Evolutionary conservation across 1,140 invertebrate species (phyloP).

Genomic region (Drosophila ercepeae): DNA sequence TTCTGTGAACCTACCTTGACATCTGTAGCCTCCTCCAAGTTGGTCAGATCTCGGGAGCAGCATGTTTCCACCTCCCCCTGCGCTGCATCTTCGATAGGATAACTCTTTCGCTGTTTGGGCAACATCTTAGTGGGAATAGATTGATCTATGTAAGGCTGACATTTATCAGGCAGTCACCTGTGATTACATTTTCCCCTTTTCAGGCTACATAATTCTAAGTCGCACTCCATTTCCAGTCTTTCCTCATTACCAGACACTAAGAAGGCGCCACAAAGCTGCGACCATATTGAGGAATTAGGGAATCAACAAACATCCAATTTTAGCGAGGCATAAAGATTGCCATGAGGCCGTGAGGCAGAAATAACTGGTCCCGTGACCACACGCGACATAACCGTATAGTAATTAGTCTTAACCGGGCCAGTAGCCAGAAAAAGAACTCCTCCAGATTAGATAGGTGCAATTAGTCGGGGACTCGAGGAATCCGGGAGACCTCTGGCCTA

Average conservation of each 20-base stretch:
- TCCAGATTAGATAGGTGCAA: constrained; percentile 31
- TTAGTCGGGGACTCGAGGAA: constrained; percentile 12
- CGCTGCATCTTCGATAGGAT: no score
- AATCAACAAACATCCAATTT: constrained; percentile 43
- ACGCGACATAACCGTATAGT: constrained; percentile 22
- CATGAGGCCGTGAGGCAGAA: constrained; percentile 32
- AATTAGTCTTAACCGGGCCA: constrained; percentile 17
- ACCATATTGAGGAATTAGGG: constrained; percentile 17
- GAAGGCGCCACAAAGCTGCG: constrained; percentile 1
- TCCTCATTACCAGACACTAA: neutral
- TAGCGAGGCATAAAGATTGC: constrained; percentile 40
- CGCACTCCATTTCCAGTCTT: neutral
- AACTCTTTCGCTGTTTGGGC: constrained; percentile 17
- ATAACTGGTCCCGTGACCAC: constrained; percentile 54
- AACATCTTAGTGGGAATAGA: constrained; percentile 1
- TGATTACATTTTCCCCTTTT: neutral
- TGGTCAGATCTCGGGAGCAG: constrained; percentile 12
- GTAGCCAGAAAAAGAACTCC: constrained; percentile 35
- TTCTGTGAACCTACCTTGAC: neutral
- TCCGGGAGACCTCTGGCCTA: constrained; percentile 9
- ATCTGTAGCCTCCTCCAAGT: constrained; percentile 6
- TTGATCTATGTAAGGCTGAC: neutral
- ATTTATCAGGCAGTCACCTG: neutral
- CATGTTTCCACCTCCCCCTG: neutral
- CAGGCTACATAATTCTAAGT: neutral